These are phyloP conservation scores for Heteromurus nitidus DNA, from an alignment of 2,888 invertebrate genomes.

Conservation along the genomic window DNA sequence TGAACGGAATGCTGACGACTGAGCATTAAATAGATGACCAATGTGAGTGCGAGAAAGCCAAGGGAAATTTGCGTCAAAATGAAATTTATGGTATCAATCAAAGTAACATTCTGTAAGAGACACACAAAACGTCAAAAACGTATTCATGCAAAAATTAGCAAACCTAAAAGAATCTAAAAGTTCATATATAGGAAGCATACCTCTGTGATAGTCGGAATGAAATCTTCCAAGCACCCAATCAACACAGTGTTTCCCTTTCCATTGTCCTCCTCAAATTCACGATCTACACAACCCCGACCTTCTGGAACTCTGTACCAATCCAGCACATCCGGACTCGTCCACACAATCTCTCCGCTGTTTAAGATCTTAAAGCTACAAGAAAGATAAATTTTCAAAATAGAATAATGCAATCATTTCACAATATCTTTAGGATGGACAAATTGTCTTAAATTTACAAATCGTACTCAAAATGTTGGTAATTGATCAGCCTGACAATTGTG, in stretches of 20 bases:
- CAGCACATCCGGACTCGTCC: conserved; percentile 67
- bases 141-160: too few species aligned
- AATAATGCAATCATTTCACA: neutral
- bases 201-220: conserved; percentile 65
- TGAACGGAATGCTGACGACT: conserved; percentile 64
- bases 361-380: conserved; percentile 66
- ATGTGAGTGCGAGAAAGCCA: conserved; percentile 62
- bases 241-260: conserved; percentile 53
- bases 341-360: conserved; percentile 63
- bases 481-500: conserved; percentile 64
- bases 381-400: neutral
- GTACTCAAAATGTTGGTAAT: conserved; percentile 67
- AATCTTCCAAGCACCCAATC: conserved; percentile 65
- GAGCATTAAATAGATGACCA: conserved; percentile 63
- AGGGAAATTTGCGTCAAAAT: conserved; percentile 65
- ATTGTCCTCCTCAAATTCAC: conserved; percentile 55
- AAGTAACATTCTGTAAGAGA: conserved; percentile 55
- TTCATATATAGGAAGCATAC: too few species aligned
- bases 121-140: neutral
- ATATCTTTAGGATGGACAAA: neutral
- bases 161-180: too few species aligned
- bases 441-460: neutral
- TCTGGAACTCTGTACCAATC: conserved; percentile 65
- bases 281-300: conserved; percentile 63
- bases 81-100: conserved; percentile 67